Evolutionary conservation across 2,888 invertebrate genomes (phyloP), one percentile per base, ranked within the genome.

Genomic region (Carcina quercana): DNA sequence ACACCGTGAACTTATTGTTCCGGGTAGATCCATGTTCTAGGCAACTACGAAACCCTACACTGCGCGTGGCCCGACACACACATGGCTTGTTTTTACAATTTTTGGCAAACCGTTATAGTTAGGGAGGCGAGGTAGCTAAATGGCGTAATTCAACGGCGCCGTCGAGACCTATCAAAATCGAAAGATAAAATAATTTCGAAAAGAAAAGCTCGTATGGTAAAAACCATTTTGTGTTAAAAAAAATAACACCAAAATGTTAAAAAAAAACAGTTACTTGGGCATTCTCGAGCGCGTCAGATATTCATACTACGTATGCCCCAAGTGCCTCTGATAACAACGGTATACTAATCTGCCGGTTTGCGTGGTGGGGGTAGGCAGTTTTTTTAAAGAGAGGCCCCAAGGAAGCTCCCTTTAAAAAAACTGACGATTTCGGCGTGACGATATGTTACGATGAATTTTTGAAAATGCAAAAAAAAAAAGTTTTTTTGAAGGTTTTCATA

Each of bases 261-360:
- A 27, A 27, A 27, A 27, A 27, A 27, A 27, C 15, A 26, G 26
- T 26, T 15, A 27, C 15, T 27, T 27, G 27, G 27, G 27, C 27
- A 27, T 27, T 27, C 27, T 27, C 27, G 27, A 27, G 27, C 27
- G 27, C 27, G 27, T 27, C 27, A 27, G 15, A 27, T 27, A 27
- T 27, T 27, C 15, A 15, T 27, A 27, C 27, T 27, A 27, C 27
- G 27, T 27, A 15, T n/a, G n/a, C n/a, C n/a, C n/a, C n/a, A n/a
- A n/a, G n/a, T n/a, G n/a, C n/a, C n/a, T n/a, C n/a, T n/a, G n/a
- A n/a, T n/a, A n/a, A n/a, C n/a, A n/a, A n/a, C n/a, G n/a, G n/a
- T n/a, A n/a, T n/a, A n/a, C n/a, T n/a, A n/a, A n/a, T n/a, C n/a
- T n/a, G n/a, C n/a, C n/a, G n/a, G n/a, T n/a, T n/a, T n/a, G n/a